Evolutionary conservation across 2,888 invertebrate genomes (phyloP), one percentile per base, ranked within the genome.

Genomic region (Morinoia aosen): DNA sequence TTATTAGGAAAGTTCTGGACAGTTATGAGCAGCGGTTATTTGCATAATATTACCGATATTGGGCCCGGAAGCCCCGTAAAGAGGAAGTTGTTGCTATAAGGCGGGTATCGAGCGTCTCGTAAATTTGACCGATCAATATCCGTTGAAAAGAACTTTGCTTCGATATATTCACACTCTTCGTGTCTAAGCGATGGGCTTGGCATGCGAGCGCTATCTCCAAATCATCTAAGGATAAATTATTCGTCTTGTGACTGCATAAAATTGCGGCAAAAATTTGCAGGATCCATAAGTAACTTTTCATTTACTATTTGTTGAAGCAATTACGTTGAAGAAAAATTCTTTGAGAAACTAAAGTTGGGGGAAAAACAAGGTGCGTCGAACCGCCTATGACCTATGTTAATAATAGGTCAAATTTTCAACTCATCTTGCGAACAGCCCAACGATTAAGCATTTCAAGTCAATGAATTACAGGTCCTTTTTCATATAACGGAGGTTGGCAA

Each of bases 11-110:
- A 93, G 93, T 93, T 93, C 57, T 5, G 57, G 93, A 93, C 93
- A 57, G 93, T 93, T 93, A 93, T 93, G 93, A 93, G 93, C 57
- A 25, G 56, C 11, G 93, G 93, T 57, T 93, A 57, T 57, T 93
- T 93, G 93, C 93, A 93, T 93, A 93, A 93, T 93, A 93, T 93
- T 56, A 93, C 93, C 93, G 93, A 93, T 93, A 93, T 93, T 93
- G 93, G 93, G 58, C 93, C 57, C 33, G 19, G 33, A 48, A 33
- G 48, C 33, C 93, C 57, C 93, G 57, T 93, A 93, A 93, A 93
- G 93, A 93, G 93, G 16, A 93, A 93, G 93, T 93, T 93, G 93
- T 93, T 93, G 57, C 93, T 57, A 93, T 93, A 93, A 57, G 25
- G 58, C 57, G 93, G 56, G 33, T 93, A 93, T 56, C 57, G 93